Evolutionary conservation across 2,113 vertebrate species (phyloP), one percentile per base, ranked within the genome.

Genomic region (Paramisgurnus dabryanus): DNA sequence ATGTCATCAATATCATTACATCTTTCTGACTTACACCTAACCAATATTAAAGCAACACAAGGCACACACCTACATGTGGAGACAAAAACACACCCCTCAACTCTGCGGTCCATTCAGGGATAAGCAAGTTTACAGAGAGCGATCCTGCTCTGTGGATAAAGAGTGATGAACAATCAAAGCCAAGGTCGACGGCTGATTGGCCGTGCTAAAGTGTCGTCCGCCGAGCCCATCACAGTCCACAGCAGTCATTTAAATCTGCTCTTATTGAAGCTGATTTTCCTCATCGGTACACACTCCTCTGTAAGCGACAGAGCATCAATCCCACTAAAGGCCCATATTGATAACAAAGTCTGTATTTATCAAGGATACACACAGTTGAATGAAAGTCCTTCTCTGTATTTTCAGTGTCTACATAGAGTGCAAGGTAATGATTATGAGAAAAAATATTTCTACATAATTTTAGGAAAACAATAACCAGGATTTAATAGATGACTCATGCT

Each of bases 241-340:
- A 70, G 74, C 49, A 76, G 67, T 74, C 79, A 85, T 87, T 83
- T 83, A 85, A 83, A 85, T 86, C 78, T 65, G 79, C 66, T 78
- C 76, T 85, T 79, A 86, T 85, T 85, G 78, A 70, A 80, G 82
- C 78, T 81, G 81, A 86, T 83, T 83, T 78, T 41, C 57, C 74
- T 63, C 74, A 80, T 79, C 66, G 72, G 63, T 80, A 80, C 53
- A 80, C 47, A 69, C 63, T 76, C 72, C 65, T 75, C 78, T 70
- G 74, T 80, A 67, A 76, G 27, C 64, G 79, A 74, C 76, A 79
- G 79, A 66, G 41, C 83, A 84, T 85, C 72, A 81, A 85, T 86
- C 79, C 85, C 71, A 76, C 81, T 76, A 78, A 85, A 71, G 69
- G 70, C 57, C 41, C 60, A 76, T 63, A 80, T 63, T 81, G 61